Conservation (phyloP, 2,113 vertebrate genomes). For the Ctenomys sociabilis region DNA sequence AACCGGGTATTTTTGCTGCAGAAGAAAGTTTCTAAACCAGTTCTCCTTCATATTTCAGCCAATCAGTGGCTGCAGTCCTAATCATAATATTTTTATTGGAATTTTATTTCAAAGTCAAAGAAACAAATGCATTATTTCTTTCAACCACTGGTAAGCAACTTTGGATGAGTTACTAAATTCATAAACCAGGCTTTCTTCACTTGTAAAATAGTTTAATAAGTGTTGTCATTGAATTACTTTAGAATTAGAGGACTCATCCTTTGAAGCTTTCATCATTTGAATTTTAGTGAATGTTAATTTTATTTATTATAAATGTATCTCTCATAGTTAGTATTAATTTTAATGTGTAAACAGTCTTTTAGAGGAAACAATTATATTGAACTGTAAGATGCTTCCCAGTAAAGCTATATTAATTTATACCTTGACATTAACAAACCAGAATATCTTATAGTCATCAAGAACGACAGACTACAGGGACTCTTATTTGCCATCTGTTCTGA, state of each 20-base stretch:
- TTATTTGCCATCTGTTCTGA: slow-evolving; percentile 64
- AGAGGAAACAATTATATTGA: slow-evolving; percentile 38
- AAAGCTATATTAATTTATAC: slow-evolving; percentile 32
- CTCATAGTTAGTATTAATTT: slow-evolving; percentile 1
- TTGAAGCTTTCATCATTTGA: not conserved
- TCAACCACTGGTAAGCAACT: not conserved
- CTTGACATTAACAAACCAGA: slow-evolving; percentile 23
- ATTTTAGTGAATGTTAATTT: not conserved
- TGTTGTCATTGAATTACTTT: not conserved
- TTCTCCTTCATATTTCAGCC: not conserved
- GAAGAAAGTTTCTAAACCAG: not conserved
- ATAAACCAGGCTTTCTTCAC: not conserved
- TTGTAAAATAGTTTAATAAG: slow-evolving; percentile 18
- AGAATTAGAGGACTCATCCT: not conserved
- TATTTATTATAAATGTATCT: slow-evolving; percentile 16
- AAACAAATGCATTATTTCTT: slow-evolving; percentile 27
- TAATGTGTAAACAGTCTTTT: slow-evolving; percentile 37
- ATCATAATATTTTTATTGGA: not conserved
- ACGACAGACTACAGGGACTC: not conserved
- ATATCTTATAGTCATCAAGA: slow-evolving; percentile 1
- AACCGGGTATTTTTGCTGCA: not conserved
- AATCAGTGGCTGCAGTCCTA: not conserved
- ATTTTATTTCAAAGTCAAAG: not conserved
- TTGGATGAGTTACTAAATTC: slow-evolving; percentile 17
- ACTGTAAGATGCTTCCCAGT: not conserved